These are phyloP conservation scores for Pharmacophagus antenor DNA, from an alignment of 2,888 invertebrate species.

Conservation along the genomic window DNA sequence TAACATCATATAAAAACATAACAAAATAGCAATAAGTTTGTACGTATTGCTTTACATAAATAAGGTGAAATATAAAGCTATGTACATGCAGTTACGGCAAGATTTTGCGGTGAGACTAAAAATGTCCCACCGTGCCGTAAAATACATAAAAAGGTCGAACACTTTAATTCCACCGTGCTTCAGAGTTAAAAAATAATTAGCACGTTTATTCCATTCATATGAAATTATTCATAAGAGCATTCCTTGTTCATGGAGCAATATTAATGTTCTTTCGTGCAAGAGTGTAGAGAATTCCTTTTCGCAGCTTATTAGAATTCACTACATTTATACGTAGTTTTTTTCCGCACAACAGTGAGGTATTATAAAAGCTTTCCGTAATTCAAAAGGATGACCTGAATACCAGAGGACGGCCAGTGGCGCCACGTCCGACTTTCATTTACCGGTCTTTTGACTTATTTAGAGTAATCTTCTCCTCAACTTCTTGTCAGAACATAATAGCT, in stretches of 20 bases:
- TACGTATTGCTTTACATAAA: too few relatives aligned
- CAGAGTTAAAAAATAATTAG: background rate
- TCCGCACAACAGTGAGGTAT: slow-evolving; percentile 2
- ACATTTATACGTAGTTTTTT: background rate
- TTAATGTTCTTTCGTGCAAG: slow-evolving; percentile 3
- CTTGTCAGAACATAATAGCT: background rate
- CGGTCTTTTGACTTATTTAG: slow-evolving; percentile 7
- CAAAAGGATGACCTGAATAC: slow-evolving; percentile 22
- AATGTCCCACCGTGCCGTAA: too few relatives aligned
- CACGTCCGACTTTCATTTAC: slow-evolving; percentile 9
- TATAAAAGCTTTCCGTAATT: slow-evolving; percentile 20
- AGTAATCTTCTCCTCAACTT: background rate
- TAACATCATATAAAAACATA: too few relatives aligned
- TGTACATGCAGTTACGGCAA: too few relatives aligned
- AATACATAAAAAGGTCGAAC: too few relatives aligned
- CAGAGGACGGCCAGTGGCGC: background rate
- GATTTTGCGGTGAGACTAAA: too few relatives aligned
- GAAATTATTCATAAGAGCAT: slow-evolving; percentile 7
- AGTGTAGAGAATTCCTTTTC: slow-evolving; percentile 4
- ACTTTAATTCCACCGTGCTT: too few relatives aligned
- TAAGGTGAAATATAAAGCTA: too few relatives aligned
- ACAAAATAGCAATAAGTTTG: too few relatives aligned
- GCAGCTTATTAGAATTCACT: slow-evolving; percentile 10
- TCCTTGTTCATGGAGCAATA: slow-evolving; percentile 2
- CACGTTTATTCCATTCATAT: background rate